A percentile compares a stretch with the other conserved stretches of the same genome.
Conservation (phyloP, 2,113 vertebrate genomes). For the Sciurus niger region DNA sequence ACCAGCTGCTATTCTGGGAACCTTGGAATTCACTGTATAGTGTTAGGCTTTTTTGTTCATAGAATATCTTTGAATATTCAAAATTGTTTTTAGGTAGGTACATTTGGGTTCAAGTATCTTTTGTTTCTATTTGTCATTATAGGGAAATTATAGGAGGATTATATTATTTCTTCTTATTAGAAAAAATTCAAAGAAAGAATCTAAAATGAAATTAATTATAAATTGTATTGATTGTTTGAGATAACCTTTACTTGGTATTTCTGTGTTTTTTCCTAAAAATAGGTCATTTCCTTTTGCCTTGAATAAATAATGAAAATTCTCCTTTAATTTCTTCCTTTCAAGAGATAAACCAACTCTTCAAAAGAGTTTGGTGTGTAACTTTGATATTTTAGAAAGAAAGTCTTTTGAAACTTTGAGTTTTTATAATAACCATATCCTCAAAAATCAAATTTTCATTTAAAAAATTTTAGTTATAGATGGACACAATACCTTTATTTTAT, state of each 20-base stretch:
- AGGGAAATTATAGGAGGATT: neutral
- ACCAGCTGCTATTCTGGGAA: neutral
- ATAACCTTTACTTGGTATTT: slow-evolving; percentile 43
- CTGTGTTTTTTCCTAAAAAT: slow-evolving; percentile 17
- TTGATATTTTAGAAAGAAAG: slow-evolving; percentile 53
- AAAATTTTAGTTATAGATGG: too few relatives aligned
- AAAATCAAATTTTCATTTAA: neutral
- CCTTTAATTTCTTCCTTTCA: slow-evolving; percentile 5
- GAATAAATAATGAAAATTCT: slow-evolving; percentile 44
- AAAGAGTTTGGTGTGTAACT: slow-evolving; percentile 42
- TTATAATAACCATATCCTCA: neutral
- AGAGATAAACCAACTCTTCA: slow-evolving; percentile 52
- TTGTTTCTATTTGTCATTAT: neutral
- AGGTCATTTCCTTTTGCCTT: neutral
- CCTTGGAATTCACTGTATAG: neutral
- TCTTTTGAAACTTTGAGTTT: slow-evolving; percentile 48
- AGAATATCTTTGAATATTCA: slow-evolving; percentile 35
- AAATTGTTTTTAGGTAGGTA: neutral
- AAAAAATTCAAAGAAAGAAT: neutral
- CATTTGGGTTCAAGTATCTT: neutral
- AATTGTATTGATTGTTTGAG: slow-evolving; percentile 58
- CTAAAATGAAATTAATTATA: slow-evolving; percentile 39
- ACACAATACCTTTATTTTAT: too few relatives aligned
- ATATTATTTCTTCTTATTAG: neutral
- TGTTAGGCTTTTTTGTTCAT: slow-evolving; percentile 13